phyloP scores from a whole-genome alignment of 2,888 invertebrate genomes.

The Isoperla grammatica region DNA sequence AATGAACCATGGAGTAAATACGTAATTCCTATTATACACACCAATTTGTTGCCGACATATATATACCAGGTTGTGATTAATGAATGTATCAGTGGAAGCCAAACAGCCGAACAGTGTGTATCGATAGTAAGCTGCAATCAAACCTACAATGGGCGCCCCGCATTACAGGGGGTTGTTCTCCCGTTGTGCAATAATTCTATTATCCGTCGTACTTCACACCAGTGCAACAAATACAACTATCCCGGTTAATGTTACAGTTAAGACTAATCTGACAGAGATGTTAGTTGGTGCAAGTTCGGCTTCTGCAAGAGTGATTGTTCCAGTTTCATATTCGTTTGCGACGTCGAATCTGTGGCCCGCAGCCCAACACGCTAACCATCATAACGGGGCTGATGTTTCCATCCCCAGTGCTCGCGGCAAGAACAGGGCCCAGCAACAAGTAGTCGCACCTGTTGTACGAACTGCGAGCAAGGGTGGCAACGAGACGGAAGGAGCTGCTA shows the following conservation, averaged over 20 bases:
- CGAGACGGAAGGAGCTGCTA: neutral
- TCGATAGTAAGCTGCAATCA: too few species aligned
- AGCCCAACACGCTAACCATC: neutral
- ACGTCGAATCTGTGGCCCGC: neutral
- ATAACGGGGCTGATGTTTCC: neutral
- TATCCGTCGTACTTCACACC: too few species aligned
- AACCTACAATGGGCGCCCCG: too few species aligned
- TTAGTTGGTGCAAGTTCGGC: neutral
- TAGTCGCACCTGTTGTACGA: neutral
- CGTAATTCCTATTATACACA: slow-evolving; percentile 9
- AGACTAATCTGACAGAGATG: neutral
- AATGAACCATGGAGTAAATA: slow-evolving; percentile 9
- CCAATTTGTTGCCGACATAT: slow-evolving; percentile 10
- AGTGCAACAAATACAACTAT: too few species aligned
- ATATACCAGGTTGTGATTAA: neutral
- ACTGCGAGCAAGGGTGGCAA: neutral
- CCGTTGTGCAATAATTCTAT: too few species aligned
- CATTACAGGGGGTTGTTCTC: too few species aligned
- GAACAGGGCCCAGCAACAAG: slow-evolving; percentile 3
- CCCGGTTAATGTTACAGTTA: too few species aligned
- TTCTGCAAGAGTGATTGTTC: neutral
- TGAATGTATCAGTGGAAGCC: slow-evolving; percentile 5
- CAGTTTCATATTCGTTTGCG: neutral
- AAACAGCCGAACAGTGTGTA: too few species aligned
- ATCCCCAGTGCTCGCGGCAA: neutral